Evolutionary conservation across 2,797 vertebrate genomes (phyloP).

Genomic region (Alca torda): DNA sequence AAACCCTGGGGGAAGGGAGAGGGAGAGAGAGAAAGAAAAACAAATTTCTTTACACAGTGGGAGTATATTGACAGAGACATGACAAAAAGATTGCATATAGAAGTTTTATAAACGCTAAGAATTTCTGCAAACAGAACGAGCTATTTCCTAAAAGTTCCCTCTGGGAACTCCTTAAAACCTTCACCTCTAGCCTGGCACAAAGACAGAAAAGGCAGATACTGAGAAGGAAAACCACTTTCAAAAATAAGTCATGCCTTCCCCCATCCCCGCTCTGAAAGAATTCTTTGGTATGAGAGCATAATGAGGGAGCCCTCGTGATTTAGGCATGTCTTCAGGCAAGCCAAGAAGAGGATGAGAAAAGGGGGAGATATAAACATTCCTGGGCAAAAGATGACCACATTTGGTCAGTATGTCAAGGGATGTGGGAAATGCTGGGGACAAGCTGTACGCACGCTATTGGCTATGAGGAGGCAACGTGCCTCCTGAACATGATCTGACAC

Average conservation of each 20-base stretch:
- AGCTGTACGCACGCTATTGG: not conserved
- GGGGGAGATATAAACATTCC: not conserved
- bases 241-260: not conserved
- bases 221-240: slow-evolving; percentile 1
- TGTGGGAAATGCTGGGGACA: not conserved
- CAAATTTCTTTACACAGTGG: not conserved
- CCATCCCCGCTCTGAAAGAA: not conserved
- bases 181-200: not conserved
- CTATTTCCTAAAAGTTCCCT: slow-evolving; percentile 1
- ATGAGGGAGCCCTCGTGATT: not conserved
- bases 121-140: slow-evolving; percentile 14
- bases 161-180: slow-evolving; percentile 10
- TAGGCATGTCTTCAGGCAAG: not conserved
- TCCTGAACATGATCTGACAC: not conserved
- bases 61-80: not conserved
- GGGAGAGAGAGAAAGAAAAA: not conserved
- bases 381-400: not conserved
- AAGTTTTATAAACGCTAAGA: not conserved
- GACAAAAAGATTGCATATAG: not conserved
- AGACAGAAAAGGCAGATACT: not conserved
- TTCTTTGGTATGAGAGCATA: not conserved
- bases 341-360: not conserved
- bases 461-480: accelerated
- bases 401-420: not conserved
- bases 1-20: not conserved